phyloP scores from a whole-genome alignment of 2,888 invertebrate species.

The Eupeodes latifasciatus region DNA sequence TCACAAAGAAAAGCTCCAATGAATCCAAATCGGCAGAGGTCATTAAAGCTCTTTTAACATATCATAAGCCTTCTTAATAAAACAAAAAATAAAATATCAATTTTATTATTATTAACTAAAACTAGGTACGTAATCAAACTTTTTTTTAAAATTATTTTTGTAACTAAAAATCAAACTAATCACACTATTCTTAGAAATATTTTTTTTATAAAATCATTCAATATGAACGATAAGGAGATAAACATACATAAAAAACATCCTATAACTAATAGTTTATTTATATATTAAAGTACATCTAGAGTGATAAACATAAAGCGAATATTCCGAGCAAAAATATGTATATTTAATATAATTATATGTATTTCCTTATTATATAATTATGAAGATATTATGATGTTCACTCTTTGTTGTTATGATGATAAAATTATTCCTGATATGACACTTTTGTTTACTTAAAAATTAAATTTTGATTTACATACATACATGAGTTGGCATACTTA shows the following conservation, averaged over 20 bases:
- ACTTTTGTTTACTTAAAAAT: conserved; percentile 28
- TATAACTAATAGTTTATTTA: conserved; percentile 33
- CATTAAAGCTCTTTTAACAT: conserved; percentile 27
- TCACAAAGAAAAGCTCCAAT: conserved; percentile 17
- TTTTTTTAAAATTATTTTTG: not conserved
- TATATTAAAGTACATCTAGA: conserved; percentile 13
- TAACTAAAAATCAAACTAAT: conserved; percentile 26
- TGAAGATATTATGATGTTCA: not conserved
- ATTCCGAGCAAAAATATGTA: conserved; percentile 8
- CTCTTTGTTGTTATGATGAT: conserved; percentile 11
- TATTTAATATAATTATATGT: not conserved
- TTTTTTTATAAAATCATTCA: conserved; percentile 66
- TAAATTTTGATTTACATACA: conserved; percentile 6
- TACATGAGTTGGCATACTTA: not conserved
- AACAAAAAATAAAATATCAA: not conserved
- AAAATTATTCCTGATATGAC: conserved; percentile 58
- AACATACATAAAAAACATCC: conserved; percentile 12
- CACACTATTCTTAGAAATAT: conserved; percentile 45
- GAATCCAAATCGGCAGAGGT: conserved; percentile 42
- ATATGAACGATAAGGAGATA: conserved; percentile 70
- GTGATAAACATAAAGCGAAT: not conserved
- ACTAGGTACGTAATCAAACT: not conserved
- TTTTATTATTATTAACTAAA: not conserved
- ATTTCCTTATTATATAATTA: conserved; percentile 2
- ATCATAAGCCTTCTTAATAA: conserved; percentile 10